These are phyloP conservation scores for Plusia festucae DNA, from an alignment of 2,888 invertebrate genomes.

Conservation along the genomic window DNA sequence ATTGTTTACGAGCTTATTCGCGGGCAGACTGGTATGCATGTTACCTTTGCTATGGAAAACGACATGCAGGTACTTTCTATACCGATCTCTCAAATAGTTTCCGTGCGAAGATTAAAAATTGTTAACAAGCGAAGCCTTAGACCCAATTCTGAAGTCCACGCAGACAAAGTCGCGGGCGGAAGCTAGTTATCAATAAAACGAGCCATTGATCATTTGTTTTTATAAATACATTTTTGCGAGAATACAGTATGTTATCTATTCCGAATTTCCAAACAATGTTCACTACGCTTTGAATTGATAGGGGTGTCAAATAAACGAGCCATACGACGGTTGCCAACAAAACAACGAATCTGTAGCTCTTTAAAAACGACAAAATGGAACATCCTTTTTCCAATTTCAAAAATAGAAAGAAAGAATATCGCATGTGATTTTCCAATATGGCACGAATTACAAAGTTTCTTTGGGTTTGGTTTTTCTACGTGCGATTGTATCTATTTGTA, in stretches of 20 bases:
- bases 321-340: constrained; percentile 24
- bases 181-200: neutral
- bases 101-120: too few species aligned
- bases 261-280: constrained; percentile 47
- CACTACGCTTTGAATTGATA: constrained; percentile 57
- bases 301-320: constrained; percentile 56
- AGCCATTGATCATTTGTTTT: too few species aligned
- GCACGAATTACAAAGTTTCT: neutral
- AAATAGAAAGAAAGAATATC: neutral
- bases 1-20: too few species aligned
- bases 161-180: too few species aligned
- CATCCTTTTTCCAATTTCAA: constrained; percentile 14
- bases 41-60: too few species aligned
- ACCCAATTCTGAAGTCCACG: too few species aligned
- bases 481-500: too few species aligned
- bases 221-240: neutral
- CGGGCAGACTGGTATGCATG: too few species aligned
- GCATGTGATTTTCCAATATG: neutral
- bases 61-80: too few species aligned
- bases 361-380: constrained; percentile 9
- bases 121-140: too few species aligned
- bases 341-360: constrained; percentile 7
- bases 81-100: too few species aligned
- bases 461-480: too few species aligned
- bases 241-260: constrained; percentile 17